phyloP scores from a whole-genome alignment of 2,113 vertebrate species.

The Planiliza haematocheilus region DNA sequence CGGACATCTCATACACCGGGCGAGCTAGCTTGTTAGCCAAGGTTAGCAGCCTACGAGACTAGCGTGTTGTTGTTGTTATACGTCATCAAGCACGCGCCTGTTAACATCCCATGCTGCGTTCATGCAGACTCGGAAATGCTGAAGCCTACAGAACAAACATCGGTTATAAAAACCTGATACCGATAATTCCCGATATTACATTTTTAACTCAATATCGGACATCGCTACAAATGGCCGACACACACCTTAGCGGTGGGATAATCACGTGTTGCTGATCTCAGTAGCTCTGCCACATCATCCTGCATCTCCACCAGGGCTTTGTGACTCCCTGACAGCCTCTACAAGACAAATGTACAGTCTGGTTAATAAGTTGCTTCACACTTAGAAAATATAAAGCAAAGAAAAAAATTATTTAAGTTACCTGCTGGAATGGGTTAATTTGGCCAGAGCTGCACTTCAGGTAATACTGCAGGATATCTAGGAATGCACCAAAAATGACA shows the following conservation, averaged over 20 bases:
- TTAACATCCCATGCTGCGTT: too few species aligned
- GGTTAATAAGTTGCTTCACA: neutral
- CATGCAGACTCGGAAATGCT: too few species aligned
- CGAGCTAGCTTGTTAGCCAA: too few species aligned
- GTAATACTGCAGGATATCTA: constrained; percentile 93
- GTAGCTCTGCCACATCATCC: constrained; percentile 88
- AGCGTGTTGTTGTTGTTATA: too few species aligned
- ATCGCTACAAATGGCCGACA: constrained; percentile 4
- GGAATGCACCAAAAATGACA: constrained; percentile 5
- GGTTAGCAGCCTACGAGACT: too few species aligned
- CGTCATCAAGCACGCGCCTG: too few species aligned
- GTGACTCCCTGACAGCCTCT: constrained; percentile 96
- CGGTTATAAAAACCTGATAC: too few species aligned
- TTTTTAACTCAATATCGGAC: too few species aligned
- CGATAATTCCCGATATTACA: too few species aligned
- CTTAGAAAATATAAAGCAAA: too few species aligned
- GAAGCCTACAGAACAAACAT: too few species aligned
- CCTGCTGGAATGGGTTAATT: constrained; percentile 95
- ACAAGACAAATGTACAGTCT: constrained; percentile 17
- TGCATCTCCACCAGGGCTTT: constrained; percentile 97
- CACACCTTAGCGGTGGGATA: constrained; percentile 90
- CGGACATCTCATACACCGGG: too few species aligned
- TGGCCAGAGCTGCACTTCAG: constrained; percentile 87
- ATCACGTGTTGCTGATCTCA: constrained; percentile 86
- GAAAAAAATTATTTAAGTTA: constrained; percentile 56